These are phyloP conservation scores for Euwallacea similis DNA, from an alignment of 1,140 invertebrate genomes.

Conservation along the genomic window DNA sequence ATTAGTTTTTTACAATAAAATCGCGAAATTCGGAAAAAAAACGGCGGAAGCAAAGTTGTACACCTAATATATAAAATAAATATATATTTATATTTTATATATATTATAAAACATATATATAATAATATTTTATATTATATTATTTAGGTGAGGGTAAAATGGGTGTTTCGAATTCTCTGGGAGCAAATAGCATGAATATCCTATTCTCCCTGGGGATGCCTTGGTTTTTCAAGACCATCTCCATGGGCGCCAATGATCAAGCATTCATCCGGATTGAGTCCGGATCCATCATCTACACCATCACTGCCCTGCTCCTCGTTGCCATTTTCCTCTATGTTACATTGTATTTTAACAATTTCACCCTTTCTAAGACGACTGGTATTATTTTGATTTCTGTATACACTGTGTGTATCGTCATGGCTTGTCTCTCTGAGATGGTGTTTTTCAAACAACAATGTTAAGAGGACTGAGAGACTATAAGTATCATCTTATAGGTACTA, in stretches of 20 bases:
- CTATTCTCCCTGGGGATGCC: conserved; percentile 82
- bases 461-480: too few relatives aligned
- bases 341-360: conserved; percentile 61
- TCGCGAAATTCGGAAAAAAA: too few relatives aligned
- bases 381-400: conserved; percentile 63
- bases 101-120: background rate
- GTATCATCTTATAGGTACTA: too few relatives aligned
- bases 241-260: conserved; percentile 55
- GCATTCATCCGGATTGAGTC: conserved; percentile 60
- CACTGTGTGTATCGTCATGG: conserved; percentile 63
- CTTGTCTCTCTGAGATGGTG: conserved; percentile 56
- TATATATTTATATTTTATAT: too few relatives aligned
- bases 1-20: too few relatives aligned
- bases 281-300: conserved; percentile 65
- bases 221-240: conserved; percentile 76
- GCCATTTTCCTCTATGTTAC: conserved; percentile 62
- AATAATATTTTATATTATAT: conserved; percentile 10
- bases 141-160: conserved; percentile 75
- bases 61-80: too few relatives aligned
- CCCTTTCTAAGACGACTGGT: conserved; percentile 62
- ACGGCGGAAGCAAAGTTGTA: too few relatives aligned
- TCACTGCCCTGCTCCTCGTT: conserved; percentile 63
- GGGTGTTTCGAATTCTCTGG: conserved; percentile 82
- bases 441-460: conserved; percentile 18
- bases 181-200: conserved; percentile 83